These are phyloP conservation scores for Oryzias melastigma DNA, from an alignment of 2,113 vertebrate genomes.

Conservation along the genomic window DNA sequence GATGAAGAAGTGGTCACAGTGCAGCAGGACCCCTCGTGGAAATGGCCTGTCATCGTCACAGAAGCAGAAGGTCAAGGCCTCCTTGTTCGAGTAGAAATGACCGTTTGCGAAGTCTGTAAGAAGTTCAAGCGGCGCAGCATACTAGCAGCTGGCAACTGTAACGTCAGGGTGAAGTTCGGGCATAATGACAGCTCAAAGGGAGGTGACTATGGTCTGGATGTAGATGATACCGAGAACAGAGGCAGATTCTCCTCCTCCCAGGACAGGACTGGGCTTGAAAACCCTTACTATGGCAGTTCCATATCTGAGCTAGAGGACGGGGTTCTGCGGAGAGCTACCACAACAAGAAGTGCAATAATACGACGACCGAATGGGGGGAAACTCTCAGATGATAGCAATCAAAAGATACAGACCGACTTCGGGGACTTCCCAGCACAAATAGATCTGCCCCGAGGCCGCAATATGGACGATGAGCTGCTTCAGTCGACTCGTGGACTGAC, in stretches of 20 bases:
- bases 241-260: slow-evolving; percentile 78
- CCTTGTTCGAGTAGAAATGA: slow-evolving; percentile 89
- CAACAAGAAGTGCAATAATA: slow-evolving; percentile 78
- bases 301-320: slow-evolving; percentile 83
- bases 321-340: slow-evolving; percentile 67
- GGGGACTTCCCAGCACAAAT: slow-evolving; percentile 90
- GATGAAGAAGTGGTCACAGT: slow-evolving; percentile 83
- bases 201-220: slow-evolving; percentile 69
- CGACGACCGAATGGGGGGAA: slow-evolving; percentile 76
- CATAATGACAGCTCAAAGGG: slow-evolving; percentile 72
- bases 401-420: slow-evolving; percentile 86
- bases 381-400: slow-evolving; percentile 73
- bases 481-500: slow-evolving; percentile 83
- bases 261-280: slow-evolving; percentile 78
- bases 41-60: slow-evolving; percentile 84
- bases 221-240: slow-evolving; percentile 81
- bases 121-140: slow-evolving; percentile 92
- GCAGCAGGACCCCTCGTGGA: slow-evolving; percentile 68
- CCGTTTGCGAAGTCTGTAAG: slow-evolving; percentile 89
- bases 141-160: slow-evolving; percentile 84
- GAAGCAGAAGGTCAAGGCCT: slow-evolving; percentile 90
- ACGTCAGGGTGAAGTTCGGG: slow-evolving; percentile 86
- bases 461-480: slow-evolving; percentile 77
- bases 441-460: slow-evolving; percentile 80
- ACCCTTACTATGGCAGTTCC: slow-evolving; percentile 76